phyloP scores from a whole-genome alignment of 2,113 vertebrate species.

The Numida meleagris region DNA sequence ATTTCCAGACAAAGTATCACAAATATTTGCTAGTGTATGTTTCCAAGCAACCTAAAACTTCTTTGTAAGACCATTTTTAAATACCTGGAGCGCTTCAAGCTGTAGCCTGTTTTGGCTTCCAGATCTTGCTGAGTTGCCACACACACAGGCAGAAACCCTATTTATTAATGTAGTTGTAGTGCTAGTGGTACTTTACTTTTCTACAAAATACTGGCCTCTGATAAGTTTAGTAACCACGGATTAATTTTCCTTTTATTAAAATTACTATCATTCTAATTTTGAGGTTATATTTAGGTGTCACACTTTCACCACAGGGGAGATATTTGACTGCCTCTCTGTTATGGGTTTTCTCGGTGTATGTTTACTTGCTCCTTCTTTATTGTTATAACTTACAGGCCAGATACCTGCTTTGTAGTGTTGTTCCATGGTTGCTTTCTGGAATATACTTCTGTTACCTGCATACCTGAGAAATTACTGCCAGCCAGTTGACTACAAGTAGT shows the following conservation, averaged over 20 bases:
- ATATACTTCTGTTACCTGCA: not conserved
- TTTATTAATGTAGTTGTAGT: not conserved
- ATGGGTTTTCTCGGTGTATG: not conserved
- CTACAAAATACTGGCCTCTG: not conserved
- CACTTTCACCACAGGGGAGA: not conserved
- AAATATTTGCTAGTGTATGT: not conserved
- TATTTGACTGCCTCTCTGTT: not conserved
- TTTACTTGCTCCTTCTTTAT: not conserved
- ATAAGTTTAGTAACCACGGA: not conserved
- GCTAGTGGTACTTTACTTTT: not conserved
- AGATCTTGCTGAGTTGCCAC: not conserved
- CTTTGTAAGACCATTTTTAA: not conserved
- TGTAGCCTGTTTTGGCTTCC: not conserved
- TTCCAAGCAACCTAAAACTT: conserved; percentile 23
- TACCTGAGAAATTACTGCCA: not conserved
- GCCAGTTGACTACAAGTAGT: not conserved
- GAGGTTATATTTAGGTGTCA: not conserved
- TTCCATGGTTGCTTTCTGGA: not conserved
- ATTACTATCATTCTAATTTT: not conserved
- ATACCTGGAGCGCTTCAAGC: conserved; percentile 15
- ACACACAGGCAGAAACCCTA: not conserved
- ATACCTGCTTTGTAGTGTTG: not conserved
- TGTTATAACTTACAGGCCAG: not conserved
- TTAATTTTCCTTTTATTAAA: not conserved
- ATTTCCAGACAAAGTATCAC: not conserved